A percentile compares a stretch with the other conserved stretches of the same genome.
phyloP scores from a whole-genome alignment of 2,797 vertebrate species.

The Etheostoma perlongum region DNA sequence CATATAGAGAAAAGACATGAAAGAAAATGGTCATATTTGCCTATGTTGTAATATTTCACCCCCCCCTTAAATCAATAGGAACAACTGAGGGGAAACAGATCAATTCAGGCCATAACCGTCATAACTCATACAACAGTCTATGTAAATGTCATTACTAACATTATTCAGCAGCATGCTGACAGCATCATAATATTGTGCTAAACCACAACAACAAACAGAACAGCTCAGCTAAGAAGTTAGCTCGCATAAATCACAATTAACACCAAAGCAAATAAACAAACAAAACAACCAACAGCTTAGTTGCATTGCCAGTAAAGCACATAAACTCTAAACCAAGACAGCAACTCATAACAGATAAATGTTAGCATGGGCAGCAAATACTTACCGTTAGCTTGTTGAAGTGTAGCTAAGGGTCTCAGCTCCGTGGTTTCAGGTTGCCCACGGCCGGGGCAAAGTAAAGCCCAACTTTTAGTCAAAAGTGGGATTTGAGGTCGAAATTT shows the following conservation, averaged over 20 bases:
- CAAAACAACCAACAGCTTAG: background rate
- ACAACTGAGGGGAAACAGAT: background rate
- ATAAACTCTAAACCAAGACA: background rate
- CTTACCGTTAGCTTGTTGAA: too few species aligned
- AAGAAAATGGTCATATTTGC: background rate
- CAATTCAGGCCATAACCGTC: background rate
- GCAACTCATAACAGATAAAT: background rate
- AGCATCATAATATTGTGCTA: background rate
- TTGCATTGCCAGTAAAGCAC: background rate
- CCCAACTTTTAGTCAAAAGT: background rate
- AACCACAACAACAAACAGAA: constrained; percentile 6
- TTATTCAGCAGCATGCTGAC: background rate
- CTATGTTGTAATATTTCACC: background rate
- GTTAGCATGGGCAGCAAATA: background rate
- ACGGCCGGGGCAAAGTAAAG: background rate
- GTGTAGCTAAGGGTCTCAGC: too few species aligned
- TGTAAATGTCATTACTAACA: background rate
- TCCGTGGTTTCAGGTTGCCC: too few species aligned
- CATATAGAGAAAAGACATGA: background rate
- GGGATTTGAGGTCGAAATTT: background rate
- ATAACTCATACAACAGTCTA: background rate
- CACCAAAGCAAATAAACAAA: background rate
- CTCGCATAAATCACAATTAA: background rate
- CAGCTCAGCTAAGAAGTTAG: background rate
- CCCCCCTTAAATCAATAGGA: background rate